These are phyloP conservation scores for Megaceryle maxima DNA, from an alignment of 2,113 vertebrate species.

Conservation along the genomic window DNA sequence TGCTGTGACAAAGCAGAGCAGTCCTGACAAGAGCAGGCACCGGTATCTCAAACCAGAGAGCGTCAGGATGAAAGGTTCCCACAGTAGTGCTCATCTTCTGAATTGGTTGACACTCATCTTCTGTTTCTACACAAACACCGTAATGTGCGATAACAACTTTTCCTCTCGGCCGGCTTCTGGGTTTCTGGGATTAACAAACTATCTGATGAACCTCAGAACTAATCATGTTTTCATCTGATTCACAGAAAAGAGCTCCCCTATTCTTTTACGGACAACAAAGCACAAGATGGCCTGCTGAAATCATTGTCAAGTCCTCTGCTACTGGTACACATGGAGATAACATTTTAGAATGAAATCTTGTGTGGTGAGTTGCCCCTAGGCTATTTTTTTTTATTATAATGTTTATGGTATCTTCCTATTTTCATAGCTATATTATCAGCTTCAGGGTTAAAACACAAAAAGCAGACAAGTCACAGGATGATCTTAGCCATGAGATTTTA, in stretches of 20 bases:
- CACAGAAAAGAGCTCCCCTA: neutral
- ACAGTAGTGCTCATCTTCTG: neutral
- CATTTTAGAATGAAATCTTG: neutral
- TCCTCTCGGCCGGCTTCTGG: neutral
- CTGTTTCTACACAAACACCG: neutral
- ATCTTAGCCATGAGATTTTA: conserved; percentile 21
- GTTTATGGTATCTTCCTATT: neutral
- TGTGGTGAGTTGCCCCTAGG: neutral
- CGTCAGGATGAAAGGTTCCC: neutral
- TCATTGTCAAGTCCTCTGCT: neutral
- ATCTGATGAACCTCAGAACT: neutral
- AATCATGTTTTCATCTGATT: neutral
- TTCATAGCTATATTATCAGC: neutral
- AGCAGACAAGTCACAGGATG: neutral
- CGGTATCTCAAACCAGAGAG: neutral
- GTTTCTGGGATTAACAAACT: neutral
- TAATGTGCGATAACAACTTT: neutral
- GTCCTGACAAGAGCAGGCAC: neutral
- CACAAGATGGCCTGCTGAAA: neutral
- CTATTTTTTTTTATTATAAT: neutral
- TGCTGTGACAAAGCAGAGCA: neutral
- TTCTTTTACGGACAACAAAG: neutral
- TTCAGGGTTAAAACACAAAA: neutral
- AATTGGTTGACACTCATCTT: neutral
- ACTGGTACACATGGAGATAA: neutral